A percentile compares a stretch with the other conserved stretches of the same genome.
These are phyloP conservation scores for Cordylochernes scorpioides DNA, from an alignment of 2,888 invertebrate genomes.

Conservation along the genomic window DNA sequence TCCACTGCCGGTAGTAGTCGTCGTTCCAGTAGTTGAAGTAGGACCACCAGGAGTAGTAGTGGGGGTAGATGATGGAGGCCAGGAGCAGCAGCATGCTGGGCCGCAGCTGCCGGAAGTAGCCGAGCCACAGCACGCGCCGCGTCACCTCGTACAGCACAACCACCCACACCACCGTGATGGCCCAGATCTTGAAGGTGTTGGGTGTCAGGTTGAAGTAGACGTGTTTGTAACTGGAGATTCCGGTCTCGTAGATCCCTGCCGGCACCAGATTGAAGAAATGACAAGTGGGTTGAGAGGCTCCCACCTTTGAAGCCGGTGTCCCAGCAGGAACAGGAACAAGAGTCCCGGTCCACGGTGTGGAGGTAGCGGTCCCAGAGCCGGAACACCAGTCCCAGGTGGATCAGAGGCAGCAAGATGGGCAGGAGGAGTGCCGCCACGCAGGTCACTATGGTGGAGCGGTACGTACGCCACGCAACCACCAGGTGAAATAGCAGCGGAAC, in stretches of 20 bases:
- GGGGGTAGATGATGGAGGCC: constrained; percentile 33
- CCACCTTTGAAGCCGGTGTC: neutral
- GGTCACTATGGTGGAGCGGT: too few relatives aligned
- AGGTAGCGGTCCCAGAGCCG: neutral
- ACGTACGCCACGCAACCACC: too few relatives aligned
- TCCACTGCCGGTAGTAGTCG: constrained; percentile 39
- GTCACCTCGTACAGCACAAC: constrained; percentile 34
- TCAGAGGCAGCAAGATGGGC: neutral
- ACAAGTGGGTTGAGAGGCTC: neutral
- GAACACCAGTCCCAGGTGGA: neutral
- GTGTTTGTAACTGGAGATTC: constrained; percentile 39
- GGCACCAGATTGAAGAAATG: constrained; percentile 15
- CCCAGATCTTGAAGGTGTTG: constrained; percentile 39
- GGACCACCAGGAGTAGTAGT: constrained; percentile 41
- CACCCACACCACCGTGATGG: constrained; percentile 30
- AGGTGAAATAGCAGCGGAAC: too few relatives aligned
- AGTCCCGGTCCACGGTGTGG: neutral
- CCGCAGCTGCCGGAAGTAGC: constrained; percentile 28
- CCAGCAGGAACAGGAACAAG: constrained; percentile 1
- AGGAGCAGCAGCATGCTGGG: constrained; percentile 36
- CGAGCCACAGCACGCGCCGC: constrained; percentile 29
- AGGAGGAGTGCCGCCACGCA: neutral
- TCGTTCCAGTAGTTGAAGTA: constrained; percentile 43
- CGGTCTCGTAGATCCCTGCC: constrained; percentile 36
- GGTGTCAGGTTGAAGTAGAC: constrained; percentile 40